A percentile compares a stretch with the other conserved stretches of the same genome.
phyloP scores from a whole-genome alignment of 2,113 vertebrate genomes.

The Myrmophylax atrothorax region DNA sequence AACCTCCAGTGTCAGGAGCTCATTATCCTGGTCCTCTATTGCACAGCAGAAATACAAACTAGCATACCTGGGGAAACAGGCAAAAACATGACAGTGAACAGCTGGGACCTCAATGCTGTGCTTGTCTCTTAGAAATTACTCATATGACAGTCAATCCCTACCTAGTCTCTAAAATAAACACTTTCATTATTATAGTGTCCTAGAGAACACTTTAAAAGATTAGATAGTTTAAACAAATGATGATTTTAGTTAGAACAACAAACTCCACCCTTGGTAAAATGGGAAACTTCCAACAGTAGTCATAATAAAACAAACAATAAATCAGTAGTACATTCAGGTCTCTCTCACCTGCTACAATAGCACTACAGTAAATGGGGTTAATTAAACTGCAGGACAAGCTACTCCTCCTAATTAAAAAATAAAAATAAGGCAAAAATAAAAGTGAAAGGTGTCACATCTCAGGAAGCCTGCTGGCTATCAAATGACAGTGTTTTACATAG shows the following conservation, averaged over 20 bases:
- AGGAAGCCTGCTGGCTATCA: neutral
- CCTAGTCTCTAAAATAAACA: neutral
- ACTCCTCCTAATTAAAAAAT: neutral
- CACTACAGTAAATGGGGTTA: neutral
- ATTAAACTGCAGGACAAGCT: neutral
- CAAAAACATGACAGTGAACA: neutral
- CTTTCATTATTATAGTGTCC: neutral
- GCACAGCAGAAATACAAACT: slow-evolving; percentile 93
- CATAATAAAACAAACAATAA: neutral
- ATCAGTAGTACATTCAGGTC: neutral
- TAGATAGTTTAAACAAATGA: neutral
- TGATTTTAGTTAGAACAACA: neutral
- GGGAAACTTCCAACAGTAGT: neutral
- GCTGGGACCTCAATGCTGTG: neutral
- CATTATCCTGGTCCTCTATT: slow-evolving; percentile 88
- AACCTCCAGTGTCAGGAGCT: slow-evolving; percentile 88
- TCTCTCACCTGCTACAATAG: neutral
- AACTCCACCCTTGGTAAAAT: neutral
- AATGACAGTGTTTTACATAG: neutral
- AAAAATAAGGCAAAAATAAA: neutral
- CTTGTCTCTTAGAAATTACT: neutral
- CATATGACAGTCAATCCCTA: neutral
- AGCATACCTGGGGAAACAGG: slow-evolving; percentile 84
- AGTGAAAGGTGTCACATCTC: neutral
- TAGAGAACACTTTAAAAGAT: neutral